These are phyloP conservation scores for Riptortus pedestris DNA, from an alignment of 1,140 invertebrate species.

Conservation along the genomic window DNA sequence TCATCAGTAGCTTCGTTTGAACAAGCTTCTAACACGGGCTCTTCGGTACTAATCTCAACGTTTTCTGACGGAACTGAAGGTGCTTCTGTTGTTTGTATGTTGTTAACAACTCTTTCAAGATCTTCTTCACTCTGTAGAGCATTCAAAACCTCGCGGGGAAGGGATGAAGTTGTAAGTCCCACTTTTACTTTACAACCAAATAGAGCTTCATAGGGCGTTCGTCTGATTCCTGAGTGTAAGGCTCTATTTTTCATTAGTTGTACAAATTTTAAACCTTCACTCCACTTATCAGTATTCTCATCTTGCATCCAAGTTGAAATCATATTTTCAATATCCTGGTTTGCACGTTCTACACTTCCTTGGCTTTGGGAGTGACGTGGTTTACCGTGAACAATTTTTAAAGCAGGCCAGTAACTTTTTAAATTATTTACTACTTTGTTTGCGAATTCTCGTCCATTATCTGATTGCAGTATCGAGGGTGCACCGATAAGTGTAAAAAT, in stretches of 20 bases:
- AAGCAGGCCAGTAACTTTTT: background rate
- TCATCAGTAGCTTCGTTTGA: background rate
- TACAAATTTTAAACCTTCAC: constrained; percentile 32
- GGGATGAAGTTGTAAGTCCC: constrained; percentile 10
- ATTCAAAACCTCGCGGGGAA: background rate
- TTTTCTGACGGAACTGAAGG: background rate
- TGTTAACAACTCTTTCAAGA: background rate
- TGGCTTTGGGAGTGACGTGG: background rate
- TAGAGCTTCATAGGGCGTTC: constrained; percentile 33
- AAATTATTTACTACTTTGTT: background rate
- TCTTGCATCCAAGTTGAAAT: background rate
- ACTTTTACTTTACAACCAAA: constrained; percentile 30
- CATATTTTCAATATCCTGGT: background rate
- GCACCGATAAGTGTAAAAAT: constrained; percentile 18
- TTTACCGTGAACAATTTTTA: background rate
- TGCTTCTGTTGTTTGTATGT: background rate
- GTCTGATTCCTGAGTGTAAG: constrained; percentile 33
- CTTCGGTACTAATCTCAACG: background rate
- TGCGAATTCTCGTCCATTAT: background rate
- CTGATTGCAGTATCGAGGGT: background rate
- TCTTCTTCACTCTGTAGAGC: background rate
- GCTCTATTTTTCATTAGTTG: constrained; percentile 34
- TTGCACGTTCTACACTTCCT: background rate
- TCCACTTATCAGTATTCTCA: constrained; percentile 24
- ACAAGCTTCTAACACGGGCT: background rate